These are phyloP conservation scores for Microctenopoma stevenorrisi DNA, from an alignment of 2,797 vertebrate genomes.

Conservation along the genomic window DNA sequence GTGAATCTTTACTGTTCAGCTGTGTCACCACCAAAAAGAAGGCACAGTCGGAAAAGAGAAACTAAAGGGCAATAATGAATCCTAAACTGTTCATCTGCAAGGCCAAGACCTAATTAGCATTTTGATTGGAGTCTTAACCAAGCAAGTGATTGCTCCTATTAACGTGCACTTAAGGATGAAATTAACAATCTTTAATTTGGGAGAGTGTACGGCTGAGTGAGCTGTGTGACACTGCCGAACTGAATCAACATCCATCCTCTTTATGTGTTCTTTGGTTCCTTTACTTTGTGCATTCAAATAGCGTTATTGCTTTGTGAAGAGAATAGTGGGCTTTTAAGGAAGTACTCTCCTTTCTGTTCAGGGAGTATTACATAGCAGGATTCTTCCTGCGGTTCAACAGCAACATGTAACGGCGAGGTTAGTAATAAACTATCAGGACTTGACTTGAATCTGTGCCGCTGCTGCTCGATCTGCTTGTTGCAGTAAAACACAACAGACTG, in stretches of 20 bases:
- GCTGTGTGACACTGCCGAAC: conserved; percentile 25
- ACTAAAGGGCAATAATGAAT: conserved; percentile 30
- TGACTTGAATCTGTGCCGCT: conserved; percentile 1
- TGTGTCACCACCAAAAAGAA: neutral
- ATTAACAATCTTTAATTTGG: conserved; percentile 64
- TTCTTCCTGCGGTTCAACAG: conserved; percentile 1
- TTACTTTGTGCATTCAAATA: neutral
- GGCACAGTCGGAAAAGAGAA: conserved; percentile 6
- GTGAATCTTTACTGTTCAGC: neutral
- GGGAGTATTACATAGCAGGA: conserved; percentile 10
- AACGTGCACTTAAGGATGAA: conserved; percentile 47
- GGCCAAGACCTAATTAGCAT: conserved; percentile 55
- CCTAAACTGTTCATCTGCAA: conserved; percentile 29
- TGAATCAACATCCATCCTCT: conserved; percentile 17
- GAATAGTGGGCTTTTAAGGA: conserved; percentile 5
- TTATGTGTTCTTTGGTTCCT: neutral
- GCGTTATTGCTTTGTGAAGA: conserved; percentile 1
- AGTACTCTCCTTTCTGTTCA: conserved; percentile 18
- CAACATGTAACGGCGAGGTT: neutral
- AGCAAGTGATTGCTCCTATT: conserved; percentile 60
- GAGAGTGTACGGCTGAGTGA: conserved; percentile 31
- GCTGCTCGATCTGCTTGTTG: conserved; percentile 22
- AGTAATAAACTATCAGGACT: conserved; percentile 6
- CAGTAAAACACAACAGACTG: conserved; percentile 37
- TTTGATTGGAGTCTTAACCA: conserved; percentile 64